Evolutionary conservation across 2,888 invertebrate genomes (phyloP).

Genomic region (Eilema caniola): DNA sequence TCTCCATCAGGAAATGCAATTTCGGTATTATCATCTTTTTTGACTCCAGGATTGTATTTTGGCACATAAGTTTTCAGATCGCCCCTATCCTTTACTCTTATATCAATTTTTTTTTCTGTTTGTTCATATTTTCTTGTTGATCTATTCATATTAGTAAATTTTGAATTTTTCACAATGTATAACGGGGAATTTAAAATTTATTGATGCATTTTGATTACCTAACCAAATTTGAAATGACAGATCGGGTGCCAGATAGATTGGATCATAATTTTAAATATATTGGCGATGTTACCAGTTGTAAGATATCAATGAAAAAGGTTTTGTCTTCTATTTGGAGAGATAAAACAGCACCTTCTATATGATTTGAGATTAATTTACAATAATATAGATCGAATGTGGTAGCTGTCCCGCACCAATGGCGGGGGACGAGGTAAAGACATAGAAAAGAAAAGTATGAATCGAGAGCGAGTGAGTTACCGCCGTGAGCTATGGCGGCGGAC

Average conservation of each 20-base stretch:
- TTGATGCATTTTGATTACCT: slow-evolving; percentile 17
- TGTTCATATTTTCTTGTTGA: slow-evolving; percentile 32
- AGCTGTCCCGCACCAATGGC: too few species aligned
- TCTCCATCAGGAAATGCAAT: slow-evolving; percentile 19
- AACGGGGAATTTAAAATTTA: slow-evolving; percentile 1
- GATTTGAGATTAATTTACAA: too few species aligned
- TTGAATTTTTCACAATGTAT: background rate
- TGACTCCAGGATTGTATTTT: background rate
- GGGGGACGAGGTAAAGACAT: too few species aligned
- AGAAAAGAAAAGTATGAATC: too few species aligned
- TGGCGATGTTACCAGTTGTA: background rate
- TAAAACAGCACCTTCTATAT: too few species aligned
- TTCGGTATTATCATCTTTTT: slow-evolving; percentile 14
- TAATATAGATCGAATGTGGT: too few species aligned
- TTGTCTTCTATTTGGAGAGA: too few species aligned
- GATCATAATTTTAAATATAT: slow-evolving; percentile 5
- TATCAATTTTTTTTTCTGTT: slow-evolving; percentile 10
- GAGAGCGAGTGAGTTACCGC: too few species aligned
- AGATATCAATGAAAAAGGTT: background rate
- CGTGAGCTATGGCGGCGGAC: too few species aligned
- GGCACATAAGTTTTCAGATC: slow-evolving; percentile 32
- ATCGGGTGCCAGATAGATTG: slow-evolving; percentile 7
- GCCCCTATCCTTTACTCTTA: slow-evolving; percentile 47
- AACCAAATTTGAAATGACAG: slow-evolving; percentile 3
- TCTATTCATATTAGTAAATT: slow-evolving; percentile 10